Conservation (phyloP, 1,140 invertebrate genomes). For the Dendrolimus punctatus region DNA sequence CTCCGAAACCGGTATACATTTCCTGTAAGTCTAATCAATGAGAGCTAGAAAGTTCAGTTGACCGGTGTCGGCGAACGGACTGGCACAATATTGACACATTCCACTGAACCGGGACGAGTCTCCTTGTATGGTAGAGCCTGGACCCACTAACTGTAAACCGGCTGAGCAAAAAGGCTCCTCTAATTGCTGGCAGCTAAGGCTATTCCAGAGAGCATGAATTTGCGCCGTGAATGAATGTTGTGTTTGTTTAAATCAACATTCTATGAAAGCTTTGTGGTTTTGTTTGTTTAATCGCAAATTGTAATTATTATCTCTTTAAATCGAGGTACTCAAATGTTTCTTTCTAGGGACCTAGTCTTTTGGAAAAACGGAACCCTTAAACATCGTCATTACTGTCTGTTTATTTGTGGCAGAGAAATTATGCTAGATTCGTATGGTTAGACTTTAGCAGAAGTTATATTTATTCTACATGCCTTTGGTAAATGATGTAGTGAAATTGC, state of each 20-base stretch:
- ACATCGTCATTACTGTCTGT: too few relatives aligned
- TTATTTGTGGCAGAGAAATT: too few relatives aligned
- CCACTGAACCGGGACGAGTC: conserved; percentile 34
- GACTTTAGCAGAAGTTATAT: too few relatives aligned
- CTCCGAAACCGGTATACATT: conserved; percentile 12
- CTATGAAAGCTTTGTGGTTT: too few relatives aligned
- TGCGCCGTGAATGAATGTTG: conserved; percentile 3
- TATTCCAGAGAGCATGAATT: conserved; percentile 9
- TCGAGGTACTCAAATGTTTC: too few relatives aligned
- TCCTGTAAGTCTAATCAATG: conserved; percentile 11
- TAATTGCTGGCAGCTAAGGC: conserved; percentile 29
- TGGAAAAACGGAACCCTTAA: too few relatives aligned
- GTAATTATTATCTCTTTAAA: too few relatives aligned
- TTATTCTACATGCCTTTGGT: too few relatives aligned
- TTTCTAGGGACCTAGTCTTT: too few relatives aligned
- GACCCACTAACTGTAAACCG: conserved; percentile 51
- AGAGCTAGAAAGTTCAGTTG: conserved; percentile 23
- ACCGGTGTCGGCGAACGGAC: conserved; percentile 20
- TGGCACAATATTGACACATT: conserved; percentile 55
- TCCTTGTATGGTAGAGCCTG: conserved; percentile 50
- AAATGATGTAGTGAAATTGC: too few relatives aligned
- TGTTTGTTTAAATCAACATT: not conserved
- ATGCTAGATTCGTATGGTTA: too few relatives aligned
- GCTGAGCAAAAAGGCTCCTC: conserved; percentile 38
- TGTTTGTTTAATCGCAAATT: too few relatives aligned